Evolutionary conservation across 1,140 invertebrate species (phyloP).

Genomic region (Drosophila kohkoa): DNA sequence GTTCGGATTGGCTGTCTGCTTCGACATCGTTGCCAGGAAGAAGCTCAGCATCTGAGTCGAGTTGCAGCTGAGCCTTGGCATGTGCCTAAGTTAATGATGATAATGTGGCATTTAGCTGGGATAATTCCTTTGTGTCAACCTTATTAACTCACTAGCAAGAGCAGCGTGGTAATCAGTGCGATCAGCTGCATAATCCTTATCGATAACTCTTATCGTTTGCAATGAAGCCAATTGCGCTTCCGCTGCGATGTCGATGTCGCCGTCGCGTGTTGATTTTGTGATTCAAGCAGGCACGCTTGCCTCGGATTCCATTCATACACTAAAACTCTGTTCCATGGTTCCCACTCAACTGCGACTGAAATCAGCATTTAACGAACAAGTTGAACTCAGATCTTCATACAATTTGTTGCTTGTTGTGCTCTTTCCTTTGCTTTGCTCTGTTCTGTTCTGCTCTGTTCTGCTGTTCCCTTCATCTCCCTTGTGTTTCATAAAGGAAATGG

Average conservation of each 20-base stretch:
- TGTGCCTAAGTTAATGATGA: constrained; percentile 18
- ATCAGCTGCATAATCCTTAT: constrained; percentile 23
- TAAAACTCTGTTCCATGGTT: constrained; percentile 45
- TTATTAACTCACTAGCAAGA: constrained; percentile 32
- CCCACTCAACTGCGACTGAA: constrained; percentile 19
- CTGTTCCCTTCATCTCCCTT: not conserved
- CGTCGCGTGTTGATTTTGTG: not conserved
- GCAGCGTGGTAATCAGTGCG: constrained; percentile 22
- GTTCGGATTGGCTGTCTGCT: not conserved
- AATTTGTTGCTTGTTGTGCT: not conserved
- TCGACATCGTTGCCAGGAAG: not conserved
- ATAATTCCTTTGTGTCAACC: not conserved
- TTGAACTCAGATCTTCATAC: constrained; percentile 29
- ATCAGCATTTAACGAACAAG: constrained; percentile 14
- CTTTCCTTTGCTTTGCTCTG: too few species aligned
- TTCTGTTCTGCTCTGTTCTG: not conserved
- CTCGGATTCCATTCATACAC: constrained; percentile 52
- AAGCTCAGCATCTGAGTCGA: not conserved
- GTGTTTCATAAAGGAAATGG: constrained; percentile 43
- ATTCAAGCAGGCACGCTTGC: constrained; percentile 36
- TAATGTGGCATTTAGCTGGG: not conserved
- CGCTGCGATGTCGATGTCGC: not conserved
- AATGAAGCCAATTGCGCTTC: constrained; percentile 6
- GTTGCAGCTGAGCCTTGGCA: too few species aligned
- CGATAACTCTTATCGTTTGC: not conserved